These are phyloP conservation scores for Reticulitermes speratus DNA, from an alignment of 1,140 invertebrate species.

Conservation along the genomic window DNA sequence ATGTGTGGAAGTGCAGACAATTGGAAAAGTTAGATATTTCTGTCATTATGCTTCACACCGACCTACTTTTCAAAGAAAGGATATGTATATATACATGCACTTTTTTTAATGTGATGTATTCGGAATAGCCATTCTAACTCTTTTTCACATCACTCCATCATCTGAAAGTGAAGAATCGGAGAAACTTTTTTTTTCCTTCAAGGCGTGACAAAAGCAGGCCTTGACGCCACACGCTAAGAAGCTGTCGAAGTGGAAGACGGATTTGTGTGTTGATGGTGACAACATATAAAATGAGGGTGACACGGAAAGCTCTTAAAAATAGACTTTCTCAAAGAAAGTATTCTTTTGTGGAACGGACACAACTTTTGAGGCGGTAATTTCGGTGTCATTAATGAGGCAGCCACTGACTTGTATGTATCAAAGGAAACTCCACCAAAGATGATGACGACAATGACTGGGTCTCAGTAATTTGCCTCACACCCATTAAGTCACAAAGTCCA, in stretches of 20 bases:
- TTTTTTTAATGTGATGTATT: neutral
- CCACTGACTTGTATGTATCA: neutral
- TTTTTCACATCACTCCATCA: conserved; percentile 10
- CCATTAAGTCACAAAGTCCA: neutral
- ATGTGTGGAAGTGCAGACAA: too few relatives aligned
- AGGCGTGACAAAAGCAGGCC: neutral
- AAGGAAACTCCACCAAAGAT: neutral
- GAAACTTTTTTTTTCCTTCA: neutral
- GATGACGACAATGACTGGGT: neutral
- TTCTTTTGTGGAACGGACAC: neutral
- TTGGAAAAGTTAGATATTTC: too few relatives aligned
- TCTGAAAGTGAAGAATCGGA: conserved; percentile 4
- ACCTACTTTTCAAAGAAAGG: neutral
- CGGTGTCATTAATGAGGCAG: neutral
- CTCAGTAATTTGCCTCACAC: neutral
- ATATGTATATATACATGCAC: neutral
- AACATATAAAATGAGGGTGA: conserved; percentile 5
- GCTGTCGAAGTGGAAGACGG: conserved; percentile 8
- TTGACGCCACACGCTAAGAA: neutral
- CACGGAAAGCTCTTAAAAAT: conserved; percentile 1
- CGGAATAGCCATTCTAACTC: conserved; percentile 6
- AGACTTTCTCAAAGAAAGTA: neutral
- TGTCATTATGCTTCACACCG: neutral
- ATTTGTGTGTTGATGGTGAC: conserved; percentile 3
- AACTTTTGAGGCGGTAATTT: neutral